Evolutionary conservation across 37 sponge, comb jelly and placozoan species (phyloP).

Genomic region (Cladorhizidae sp.): DNA sequence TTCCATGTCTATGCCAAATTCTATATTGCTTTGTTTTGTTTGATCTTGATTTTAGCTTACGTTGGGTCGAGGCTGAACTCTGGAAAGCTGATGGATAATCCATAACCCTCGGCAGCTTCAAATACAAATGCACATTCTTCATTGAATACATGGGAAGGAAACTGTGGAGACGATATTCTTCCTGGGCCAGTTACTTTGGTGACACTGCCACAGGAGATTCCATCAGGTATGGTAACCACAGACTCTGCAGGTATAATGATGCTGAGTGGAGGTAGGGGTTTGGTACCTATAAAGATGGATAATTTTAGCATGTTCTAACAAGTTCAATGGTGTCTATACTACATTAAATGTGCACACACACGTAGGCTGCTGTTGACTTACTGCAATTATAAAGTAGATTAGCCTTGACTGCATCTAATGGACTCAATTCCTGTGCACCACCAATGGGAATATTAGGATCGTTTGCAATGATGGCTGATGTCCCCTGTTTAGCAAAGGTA

Average conservation of each 20-base stretch:
- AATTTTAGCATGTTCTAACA: no score
- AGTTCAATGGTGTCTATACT: no score
- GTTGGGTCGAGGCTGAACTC: background rate
- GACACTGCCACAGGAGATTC: slow-evolving; percentile 35
- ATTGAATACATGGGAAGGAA: slow-evolving; percentile 16
- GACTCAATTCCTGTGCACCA: slow-evolving; percentile 49
- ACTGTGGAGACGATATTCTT: slow-evolving; percentile 29
- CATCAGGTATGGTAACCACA: slow-evolving; percentile 6
- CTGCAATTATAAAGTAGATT: slow-evolving; percentile 73
- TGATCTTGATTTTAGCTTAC: no score
- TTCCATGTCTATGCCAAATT: no score
- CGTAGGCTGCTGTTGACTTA: slow-evolving; percentile 35
- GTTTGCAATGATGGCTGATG: slow-evolving; percentile 24
- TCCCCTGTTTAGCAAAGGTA: slow-evolving; percentile 18
- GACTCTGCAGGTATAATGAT: background rate
- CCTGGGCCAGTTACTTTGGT: background rate
- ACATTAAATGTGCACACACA: no score
- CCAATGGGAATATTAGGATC: slow-evolving; percentile 57
- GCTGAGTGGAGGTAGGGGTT: background rate
- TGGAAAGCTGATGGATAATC: slow-evolving; percentile 4
- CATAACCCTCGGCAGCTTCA: slow-evolving; percentile 37
- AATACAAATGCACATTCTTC: slow-evolving; percentile 47
- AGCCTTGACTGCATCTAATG: slow-evolving; percentile 59
- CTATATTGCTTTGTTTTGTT: no score
- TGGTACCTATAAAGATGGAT: background rate